phyloP scores from a whole-genome alignment of 2,797 vertebrate species.

The Megaceryle alcyon region DNA sequence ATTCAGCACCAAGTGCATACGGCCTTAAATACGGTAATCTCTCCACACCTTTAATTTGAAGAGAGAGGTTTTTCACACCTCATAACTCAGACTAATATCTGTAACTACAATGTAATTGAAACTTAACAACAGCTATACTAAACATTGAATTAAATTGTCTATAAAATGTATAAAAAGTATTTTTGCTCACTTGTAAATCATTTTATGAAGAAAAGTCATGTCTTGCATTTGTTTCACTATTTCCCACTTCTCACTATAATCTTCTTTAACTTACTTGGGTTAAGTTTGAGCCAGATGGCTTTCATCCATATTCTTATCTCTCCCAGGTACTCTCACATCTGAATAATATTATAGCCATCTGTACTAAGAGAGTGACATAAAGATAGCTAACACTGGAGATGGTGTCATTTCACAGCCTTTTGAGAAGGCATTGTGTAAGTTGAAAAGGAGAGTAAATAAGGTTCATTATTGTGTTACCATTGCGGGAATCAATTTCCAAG shows the following conservation, averaged over 20 bases:
- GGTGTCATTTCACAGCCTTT: neutral
- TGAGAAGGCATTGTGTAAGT: neutral
- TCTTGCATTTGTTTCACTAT: neutral
- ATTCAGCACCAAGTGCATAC: neutral
- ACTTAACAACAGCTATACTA: neutral
- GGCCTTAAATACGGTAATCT: neutral
- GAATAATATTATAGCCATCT: neutral
- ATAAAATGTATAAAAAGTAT: neutral
- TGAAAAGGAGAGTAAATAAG: neutral
- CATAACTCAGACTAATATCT: neutral
- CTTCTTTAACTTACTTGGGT: neutral
- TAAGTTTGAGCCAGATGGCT: neutral
- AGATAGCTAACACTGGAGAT: neutral
- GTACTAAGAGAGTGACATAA: neutral
- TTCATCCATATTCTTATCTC: slow-evolving; percentile 1
- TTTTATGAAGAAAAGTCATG: neutral
- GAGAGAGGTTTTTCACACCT: neutral
- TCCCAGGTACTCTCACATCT: neutral
- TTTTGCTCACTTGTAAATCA: neutral
- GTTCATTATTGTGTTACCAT: neutral
- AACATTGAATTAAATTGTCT: neutral
- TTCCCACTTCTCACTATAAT: neutral
- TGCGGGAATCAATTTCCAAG: neutral
- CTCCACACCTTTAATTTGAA: neutral
- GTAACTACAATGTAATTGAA: neutral